Conservation (phyloP, 2,797 vertebrate genomes). For the Gymnoscopelus braueri region DNA sequence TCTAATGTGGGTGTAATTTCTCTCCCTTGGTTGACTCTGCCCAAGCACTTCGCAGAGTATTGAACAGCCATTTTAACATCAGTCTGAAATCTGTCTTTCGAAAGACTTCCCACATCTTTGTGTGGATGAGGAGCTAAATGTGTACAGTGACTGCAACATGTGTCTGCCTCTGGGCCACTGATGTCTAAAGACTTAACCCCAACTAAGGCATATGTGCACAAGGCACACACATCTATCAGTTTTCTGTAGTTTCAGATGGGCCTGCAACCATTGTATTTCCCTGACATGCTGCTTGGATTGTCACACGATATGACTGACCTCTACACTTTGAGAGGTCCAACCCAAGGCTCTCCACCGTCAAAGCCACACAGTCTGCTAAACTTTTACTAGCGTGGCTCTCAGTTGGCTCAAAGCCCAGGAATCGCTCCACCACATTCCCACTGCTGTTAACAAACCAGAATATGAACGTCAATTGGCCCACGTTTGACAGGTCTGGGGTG, state of each 20-base stretch:
- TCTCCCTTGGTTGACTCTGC: neutral
- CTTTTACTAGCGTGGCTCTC: slow-evolving; percentile 13
- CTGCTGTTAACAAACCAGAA: neutral
- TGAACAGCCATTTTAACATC: slow-evolving; percentile 15
- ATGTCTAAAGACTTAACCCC: neutral
- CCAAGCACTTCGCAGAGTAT: neutral
- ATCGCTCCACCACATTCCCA: slow-evolving; percentile 3
- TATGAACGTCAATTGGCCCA: slow-evolving; percentile 3
- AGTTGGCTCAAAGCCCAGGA: slow-evolving; percentile 19
- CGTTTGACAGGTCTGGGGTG: slow-evolving; percentile 24
- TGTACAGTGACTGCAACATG: slow-evolving; percentile 24
- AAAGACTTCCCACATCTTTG: slow-evolving; percentile 3
- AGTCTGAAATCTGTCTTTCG: slow-evolving; percentile 8
- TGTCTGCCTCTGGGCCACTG: slow-evolving; percentile 2
- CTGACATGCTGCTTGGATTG: slow-evolving; percentile 21
- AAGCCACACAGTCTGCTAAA: slow-evolving; percentile 8
- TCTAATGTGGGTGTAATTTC: neutral
- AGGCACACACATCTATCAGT: slow-evolving; percentile 7
- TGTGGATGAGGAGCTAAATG: neutral
- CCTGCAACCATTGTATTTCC: slow-evolving; percentile 7
- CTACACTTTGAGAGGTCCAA: slow-evolving; percentile 11
- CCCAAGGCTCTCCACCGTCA: neutral
- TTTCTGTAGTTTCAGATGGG: slow-evolving; percentile 4
- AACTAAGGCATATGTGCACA: slow-evolving; percentile 14
- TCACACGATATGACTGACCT: slow-evolving; percentile 6